Conservation (phyloP, 1,140 invertebrate species). For the Latrodectus geometricus region DNA sequence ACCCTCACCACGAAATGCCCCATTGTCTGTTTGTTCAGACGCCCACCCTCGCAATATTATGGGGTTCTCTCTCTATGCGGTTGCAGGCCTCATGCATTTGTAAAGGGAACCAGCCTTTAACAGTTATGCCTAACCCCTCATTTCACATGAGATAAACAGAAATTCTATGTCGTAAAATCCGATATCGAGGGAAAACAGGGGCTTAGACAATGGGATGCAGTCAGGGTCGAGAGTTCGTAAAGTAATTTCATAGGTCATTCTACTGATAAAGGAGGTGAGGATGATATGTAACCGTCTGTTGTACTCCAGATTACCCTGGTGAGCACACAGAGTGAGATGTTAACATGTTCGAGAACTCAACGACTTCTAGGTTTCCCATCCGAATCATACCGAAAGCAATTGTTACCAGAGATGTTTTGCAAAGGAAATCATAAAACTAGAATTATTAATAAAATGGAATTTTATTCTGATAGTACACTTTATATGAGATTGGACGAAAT, state of each 20-base stretch:
- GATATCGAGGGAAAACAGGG: neutral
- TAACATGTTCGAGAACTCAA: neutral
- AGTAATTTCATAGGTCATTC: neutral
- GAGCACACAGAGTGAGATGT: neutral
- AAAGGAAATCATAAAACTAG: no score
- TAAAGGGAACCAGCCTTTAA: neutral
- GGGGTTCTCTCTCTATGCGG: neutral
- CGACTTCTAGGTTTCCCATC: no score
- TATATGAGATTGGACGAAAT: no score
- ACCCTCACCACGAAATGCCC: neutral
- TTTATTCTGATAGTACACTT: no score
- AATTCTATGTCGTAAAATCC: neutral
- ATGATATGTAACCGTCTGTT: neutral
- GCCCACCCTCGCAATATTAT: neutral
- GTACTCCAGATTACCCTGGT: neutral
- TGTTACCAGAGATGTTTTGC: no score
- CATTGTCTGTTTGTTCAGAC: neutral
- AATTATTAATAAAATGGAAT: no score
- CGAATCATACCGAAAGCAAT: no score
- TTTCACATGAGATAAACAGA: no score
- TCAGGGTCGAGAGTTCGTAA: neutral
- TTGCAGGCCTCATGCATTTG: neutral
- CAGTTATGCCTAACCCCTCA: neutral
- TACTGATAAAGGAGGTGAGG: neutral
- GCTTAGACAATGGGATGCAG: neutral